phyloP scores from a whole-genome alignment of 2,888 invertebrate genomes.

The Trimorus sp. region DNA sequence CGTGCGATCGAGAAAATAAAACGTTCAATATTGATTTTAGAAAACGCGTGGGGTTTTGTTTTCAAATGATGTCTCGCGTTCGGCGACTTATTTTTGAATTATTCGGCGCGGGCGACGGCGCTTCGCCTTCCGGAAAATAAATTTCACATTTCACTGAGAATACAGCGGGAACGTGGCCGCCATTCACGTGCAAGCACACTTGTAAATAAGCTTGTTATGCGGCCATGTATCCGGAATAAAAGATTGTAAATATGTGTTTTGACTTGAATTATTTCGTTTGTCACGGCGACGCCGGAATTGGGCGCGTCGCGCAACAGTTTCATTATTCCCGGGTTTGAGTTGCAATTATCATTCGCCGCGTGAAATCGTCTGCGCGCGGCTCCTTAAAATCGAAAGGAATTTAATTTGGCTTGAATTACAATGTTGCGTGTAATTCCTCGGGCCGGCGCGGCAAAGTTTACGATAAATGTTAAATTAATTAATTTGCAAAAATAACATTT shows the following conservation, averaged over 20 bases:
- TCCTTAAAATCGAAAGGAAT: no score
- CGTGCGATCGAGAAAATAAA: constrained; percentile 33
- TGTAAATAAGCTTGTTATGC: constrained; percentile 39
- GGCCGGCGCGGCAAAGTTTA: no score
- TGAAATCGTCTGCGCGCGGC: no score
- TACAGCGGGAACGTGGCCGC: constrained; percentile 32
- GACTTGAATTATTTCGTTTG: constrained; percentile 25
- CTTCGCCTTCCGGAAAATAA: constrained; percentile 46
- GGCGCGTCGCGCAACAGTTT: neutral
- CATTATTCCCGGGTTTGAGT: neutral
- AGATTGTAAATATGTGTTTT: constrained; percentile 28
- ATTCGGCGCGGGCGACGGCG: constrained; percentile 29
- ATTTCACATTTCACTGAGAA: constrained; percentile 35
- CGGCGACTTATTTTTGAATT: constrained; percentile 54
- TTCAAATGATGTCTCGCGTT: constrained; percentile 43
- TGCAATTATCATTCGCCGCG: no score
- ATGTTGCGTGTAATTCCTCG: no score
- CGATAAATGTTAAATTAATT: no score
- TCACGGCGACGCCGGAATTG: constrained; percentile 13
- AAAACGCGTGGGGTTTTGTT: constrained; percentile 27
- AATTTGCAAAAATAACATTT: no score
- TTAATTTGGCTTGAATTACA: no score
- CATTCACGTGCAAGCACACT: constrained; percentile 25
- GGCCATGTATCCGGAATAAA: constrained; percentile 12
- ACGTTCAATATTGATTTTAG: constrained; percentile 48